Conservation (phyloP, 2,888 invertebrate genomes). For the Drosophila subquinaria region DNA sequence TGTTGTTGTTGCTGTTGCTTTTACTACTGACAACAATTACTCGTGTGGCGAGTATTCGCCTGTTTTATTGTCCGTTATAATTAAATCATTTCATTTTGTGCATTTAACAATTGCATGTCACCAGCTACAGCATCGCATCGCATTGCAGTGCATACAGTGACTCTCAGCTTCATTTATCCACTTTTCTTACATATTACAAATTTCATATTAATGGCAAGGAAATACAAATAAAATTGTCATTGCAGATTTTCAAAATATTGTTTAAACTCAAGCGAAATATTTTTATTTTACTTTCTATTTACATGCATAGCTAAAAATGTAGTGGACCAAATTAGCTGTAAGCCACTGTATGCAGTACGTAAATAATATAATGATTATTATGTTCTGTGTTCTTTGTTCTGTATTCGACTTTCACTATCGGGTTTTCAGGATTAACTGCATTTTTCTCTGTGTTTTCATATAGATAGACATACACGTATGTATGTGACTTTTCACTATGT, state of each 20-base stretch:
- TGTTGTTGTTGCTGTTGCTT: conserved; percentile 10
- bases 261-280: no score
- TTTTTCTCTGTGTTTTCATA: conserved; percentile 45
- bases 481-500: neutral
- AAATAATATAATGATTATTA: conserved; percentile 34
- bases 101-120: conserved; percentile 71
- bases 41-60: conserved; percentile 39
- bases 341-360: conserved; percentile 9
- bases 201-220: no score
- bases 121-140: conserved; percentile 30
- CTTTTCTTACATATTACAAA: no score
- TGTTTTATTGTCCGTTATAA: conserved; percentile 79
- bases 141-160: conserved; percentile 21
- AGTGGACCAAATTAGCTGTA: no score
- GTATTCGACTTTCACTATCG: conserved; percentile 69
- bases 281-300: no score
- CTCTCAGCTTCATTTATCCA: no score
- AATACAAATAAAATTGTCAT: no score
- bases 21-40: conserved; percentile 61
- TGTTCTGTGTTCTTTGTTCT: conserved; percentile 34
- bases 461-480: conserved; percentile 6
- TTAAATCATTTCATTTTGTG: conserved; percentile 80
- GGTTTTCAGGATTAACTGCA: conserved; percentile 71
- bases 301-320: no score
- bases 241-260: no score